Evolutionary conservation across 2,113 vertebrate genomes (phyloP), one percentile per base, ranked within the genome.

Genomic region (Corydoras maculifer): DNA sequence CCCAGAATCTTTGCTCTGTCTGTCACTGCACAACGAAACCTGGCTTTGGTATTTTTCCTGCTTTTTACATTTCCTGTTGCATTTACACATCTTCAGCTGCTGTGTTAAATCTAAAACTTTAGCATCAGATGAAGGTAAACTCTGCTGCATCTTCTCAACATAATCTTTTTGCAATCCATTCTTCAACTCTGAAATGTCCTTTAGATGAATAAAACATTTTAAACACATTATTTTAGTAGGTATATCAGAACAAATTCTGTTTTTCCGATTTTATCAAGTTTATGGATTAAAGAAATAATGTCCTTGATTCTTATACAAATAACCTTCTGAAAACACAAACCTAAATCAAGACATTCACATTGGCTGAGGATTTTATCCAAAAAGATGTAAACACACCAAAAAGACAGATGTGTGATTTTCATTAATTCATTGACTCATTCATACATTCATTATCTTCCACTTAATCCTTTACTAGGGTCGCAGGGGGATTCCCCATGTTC

Each of bases 41-140:
- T 87, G 84, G 83, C 92, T 90, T 65, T 93, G 88, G 74, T 87
- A 85, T 32, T 86, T 84, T 79, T 93, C 91, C 75, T 91, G 83
- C 58, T 91, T 91, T 75, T 94, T 90, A 73, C 88, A 90, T 69
- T 85, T 88, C 92, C 92, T 92, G 84, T 91, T 92, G 77, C 84
- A 89, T 85, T 93, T 91, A 0, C 84, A 90, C 81, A 91, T 84
- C 84, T 92, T 90, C 74, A 93, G 86, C 78, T 91, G 91, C 75
- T 88, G 87, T 0, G 91, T 92, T 73, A 94, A 82, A 77, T 93
- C 91, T 90, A 93, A 91, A 77, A 93, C 91, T 0, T 91, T 90
- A 0, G 89, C 85, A 84, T 93, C 92, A 9, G 91, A 93, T 80
- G 93, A 92, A 0, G 91, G 91, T 71, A 93, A 86, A 68, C 91